Evolutionary conservation across 2,113 vertebrate genomes (phyloP).

Genomic region (Gracilinanus agilis): DNA sequence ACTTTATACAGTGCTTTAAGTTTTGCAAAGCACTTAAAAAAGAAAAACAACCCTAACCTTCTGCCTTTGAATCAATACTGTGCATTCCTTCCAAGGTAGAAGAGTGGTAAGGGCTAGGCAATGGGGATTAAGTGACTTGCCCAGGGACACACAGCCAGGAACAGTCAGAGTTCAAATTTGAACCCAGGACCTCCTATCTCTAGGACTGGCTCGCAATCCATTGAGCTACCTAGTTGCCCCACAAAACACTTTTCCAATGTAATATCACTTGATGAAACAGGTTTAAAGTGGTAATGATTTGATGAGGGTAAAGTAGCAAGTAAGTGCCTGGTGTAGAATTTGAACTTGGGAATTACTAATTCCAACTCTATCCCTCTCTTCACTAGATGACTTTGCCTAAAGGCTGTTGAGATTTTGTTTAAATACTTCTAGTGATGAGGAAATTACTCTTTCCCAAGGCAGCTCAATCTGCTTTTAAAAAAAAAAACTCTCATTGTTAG

Average conservation of each 20-base stretch:
- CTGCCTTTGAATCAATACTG: too few relatives aligned
- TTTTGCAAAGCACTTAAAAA: background rate
- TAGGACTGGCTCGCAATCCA: too few relatives aligned
- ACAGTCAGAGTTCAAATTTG: too few relatives aligned
- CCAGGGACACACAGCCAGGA: too few relatives aligned
- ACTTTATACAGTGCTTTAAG: background rate
- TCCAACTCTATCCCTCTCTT: background rate
- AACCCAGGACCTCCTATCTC: too few relatives aligned
- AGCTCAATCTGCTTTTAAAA: background rate
- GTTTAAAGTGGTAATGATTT: background rate
- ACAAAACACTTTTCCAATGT: background rate
- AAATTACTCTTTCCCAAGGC: background rate
- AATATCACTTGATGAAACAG: background rate
- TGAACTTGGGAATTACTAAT: background rate
- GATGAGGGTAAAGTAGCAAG: background rate
- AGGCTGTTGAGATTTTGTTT: background rate
- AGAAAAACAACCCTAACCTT: too few relatives aligned
- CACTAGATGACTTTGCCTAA: background rate
- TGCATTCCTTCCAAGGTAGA: too few relatives aligned
- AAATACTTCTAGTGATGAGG: background rate
- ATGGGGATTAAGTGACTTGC: too few relatives aligned
- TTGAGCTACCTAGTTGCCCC: too few relatives aligned
- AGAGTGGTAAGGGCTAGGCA: too few relatives aligned
- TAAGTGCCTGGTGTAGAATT: background rate
- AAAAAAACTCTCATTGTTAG: background rate